These are phyloP conservation scores for Oncorhynchus masou DNA, from an alignment of 2,113 vertebrate species.

Conservation along the genomic window DNA sequence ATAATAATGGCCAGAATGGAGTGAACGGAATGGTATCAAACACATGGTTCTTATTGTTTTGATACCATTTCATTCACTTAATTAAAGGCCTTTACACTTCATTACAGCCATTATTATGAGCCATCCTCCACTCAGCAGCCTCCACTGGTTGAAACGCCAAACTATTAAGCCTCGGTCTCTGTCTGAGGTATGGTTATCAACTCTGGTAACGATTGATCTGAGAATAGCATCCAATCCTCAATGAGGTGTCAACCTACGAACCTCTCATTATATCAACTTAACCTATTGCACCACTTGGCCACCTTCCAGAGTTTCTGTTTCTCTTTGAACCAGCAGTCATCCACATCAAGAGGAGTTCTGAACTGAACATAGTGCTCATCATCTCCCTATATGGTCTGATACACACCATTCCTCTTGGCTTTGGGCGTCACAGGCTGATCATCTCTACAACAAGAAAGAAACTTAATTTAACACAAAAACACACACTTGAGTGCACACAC, in stretches of 20 bases:
- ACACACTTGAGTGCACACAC: neutral
- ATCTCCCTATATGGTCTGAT: neutral
- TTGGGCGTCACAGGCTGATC: slow-evolving; percentile 79
- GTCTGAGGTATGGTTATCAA: neutral
- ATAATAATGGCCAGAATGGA: no score
- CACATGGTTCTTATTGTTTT: no score
- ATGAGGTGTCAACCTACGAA: slow-evolving; percentile 36
- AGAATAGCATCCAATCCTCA: slow-evolving; percentile 18
- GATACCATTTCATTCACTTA: no score
- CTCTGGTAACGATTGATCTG: slow-evolving; percentile 54
- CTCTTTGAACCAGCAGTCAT: no score
- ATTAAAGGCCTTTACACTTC: no score
- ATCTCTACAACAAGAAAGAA: slow-evolving; percentile 71
- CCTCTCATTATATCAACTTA: neutral
- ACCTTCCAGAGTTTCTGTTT: neutral
- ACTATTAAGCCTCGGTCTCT: neutral
- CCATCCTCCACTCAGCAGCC: no score
- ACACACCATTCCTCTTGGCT: slow-evolving; percentile 80
- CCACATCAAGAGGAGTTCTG: no score
- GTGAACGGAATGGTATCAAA: no score
- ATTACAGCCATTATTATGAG: no score
- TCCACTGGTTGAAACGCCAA: neutral
- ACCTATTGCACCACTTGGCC: neutral
- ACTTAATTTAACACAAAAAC: slow-evolving; percentile 28
- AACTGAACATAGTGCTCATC: no score